Percentiles rank a stretch among this genome's conserved stretches.
Conservation (phyloP, 2,113 vertebrate species). For the Macrotus californicus region DNA sequence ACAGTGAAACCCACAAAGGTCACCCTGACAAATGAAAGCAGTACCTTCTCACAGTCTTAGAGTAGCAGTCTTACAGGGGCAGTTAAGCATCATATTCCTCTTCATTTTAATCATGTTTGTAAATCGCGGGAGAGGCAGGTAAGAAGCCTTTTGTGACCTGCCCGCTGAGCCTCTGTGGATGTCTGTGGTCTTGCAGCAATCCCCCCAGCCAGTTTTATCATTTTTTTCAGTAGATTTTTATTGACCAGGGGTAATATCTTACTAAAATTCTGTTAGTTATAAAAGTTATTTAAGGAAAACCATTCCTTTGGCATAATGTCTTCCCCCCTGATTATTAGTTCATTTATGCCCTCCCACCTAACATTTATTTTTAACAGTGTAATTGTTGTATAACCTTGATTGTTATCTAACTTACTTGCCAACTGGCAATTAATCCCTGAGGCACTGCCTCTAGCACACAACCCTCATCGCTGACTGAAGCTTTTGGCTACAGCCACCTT, state of each 20-base stretch:
- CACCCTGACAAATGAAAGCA: slow-evolving; percentile 37
- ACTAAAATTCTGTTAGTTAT: slow-evolving; percentile 67
- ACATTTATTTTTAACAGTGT: slow-evolving; percentile 50
- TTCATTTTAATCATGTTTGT: slow-evolving; percentile 63
- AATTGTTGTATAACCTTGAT: slow-evolving; percentile 73
- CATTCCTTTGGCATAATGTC: slow-evolving; percentile 55
- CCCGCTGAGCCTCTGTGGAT: background rate
- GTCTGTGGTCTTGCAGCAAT: background rate
- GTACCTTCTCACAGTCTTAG: background rate
- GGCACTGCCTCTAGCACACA: slow-evolving; percentile 44
- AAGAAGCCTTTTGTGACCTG: background rate
- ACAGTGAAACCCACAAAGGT: slow-evolving; percentile 44
- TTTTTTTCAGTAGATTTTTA: slow-evolving; percentile 58
- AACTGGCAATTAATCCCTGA: slow-evolving; percentile 75
- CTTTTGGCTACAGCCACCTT: slow-evolving; percentile 49
- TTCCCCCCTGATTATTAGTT: slow-evolving; percentile 72
- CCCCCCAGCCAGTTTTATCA: slow-evolving; percentile 45
- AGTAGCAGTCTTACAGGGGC: background rate
- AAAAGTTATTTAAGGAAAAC: slow-evolving; percentile 64
- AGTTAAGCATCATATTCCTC: slow-evolving; percentile 53
- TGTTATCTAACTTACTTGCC: slow-evolving; percentile 71
- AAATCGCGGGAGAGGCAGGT: slow-evolving; percentile 45
- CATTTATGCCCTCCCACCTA: slow-evolving; percentile 70
- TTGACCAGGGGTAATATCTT: slow-evolving; percentile 51
- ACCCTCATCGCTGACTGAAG: slow-evolving; percentile 53